phyloP scores from a whole-genome alignment of 2,888 invertebrate genomes.

The Leptinotarsa tumamoca region DNA sequence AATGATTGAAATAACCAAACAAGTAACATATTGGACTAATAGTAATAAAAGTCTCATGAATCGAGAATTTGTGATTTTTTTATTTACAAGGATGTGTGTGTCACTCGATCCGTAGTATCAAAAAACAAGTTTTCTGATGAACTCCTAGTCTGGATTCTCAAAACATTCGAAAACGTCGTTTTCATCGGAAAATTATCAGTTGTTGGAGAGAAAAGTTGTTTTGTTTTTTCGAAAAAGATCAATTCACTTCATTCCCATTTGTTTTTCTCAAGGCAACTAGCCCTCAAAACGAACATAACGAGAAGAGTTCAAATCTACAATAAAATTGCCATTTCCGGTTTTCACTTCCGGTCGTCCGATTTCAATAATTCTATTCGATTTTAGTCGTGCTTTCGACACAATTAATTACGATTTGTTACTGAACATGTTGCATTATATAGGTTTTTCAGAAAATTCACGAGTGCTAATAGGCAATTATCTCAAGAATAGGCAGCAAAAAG shows the following conservation, averaged over 20 bases:
- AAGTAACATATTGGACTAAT: conserved; percentile 49
- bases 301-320: too few relatives aligned
- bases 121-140: conserved; percentile 15
- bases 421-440: too few relatives aligned
- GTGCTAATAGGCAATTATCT: too few relatives aligned
- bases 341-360: too few relatives aligned
- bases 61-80: conserved; percentile 37
- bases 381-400: too few relatives aligned
- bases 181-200: not conserved
- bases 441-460: too few relatives aligned
- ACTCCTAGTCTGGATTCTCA: conserved; percentile 5
- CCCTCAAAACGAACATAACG: too few relatives aligned
- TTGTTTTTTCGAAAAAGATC: not conserved
- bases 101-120: conserved; percentile 21
- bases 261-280: not conserved
- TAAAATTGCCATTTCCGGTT: too few relatives aligned
- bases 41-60: conserved; percentile 46
- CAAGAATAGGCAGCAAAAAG: too few relatives aligned
- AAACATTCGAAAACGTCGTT: not conserved
- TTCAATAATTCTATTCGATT: too few relatives aligned
- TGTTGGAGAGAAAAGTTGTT: too few relatives aligned
- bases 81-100: conserved; percentile 42
- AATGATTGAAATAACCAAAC: conserved; percentile 50
- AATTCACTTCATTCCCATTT: not conserved
- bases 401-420: too few relatives aligned